Base-by-base conservation (phyloP, 2,888 invertebrate genomes). In the Lithophane leautieri region DNA sequence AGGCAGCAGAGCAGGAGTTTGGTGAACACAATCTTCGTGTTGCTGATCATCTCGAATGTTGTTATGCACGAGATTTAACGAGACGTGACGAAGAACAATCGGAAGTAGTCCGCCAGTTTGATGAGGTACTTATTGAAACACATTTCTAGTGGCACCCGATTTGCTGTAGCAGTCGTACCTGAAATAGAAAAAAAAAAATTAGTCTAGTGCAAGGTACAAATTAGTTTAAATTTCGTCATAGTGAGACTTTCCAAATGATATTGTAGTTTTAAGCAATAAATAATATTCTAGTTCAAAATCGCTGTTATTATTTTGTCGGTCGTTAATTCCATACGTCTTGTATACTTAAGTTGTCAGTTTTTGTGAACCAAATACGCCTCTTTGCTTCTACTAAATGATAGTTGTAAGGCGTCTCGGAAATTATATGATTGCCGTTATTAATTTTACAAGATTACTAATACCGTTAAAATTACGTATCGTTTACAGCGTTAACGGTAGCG, bases 41-140 rank as follows among this genome's bases (percentile, higher is more conserved):
- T 93, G 89, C 90, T 92, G 86, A 92, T 91, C 96, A 96, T 96
- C 85, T 91, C 90, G 93, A 90, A 81, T 86, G 75, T 76, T 88
- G 66, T 79, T 65, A 83, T 86, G 68, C 70, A 73, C 79, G 85
- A 73, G 81, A 71, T 76, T 89, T 93, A 94, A 93, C 92, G 91
- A 91, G 93, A 92, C 79, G 88, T 91, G 60, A 88, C 87, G 69
- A 84, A 89, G 76, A 90, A 86, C 91, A 95, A 94, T 93, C 94
- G 94, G 89, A 94, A 95, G 88, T 94, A 95, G 89, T 96, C 95
- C 79, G 95, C 95, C 80, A 95, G 89, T 85, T 94, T 95, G 81
- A 96, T 95, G 56, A 95, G 90, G 81, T 93, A 93, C 93, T 95
- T 94, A 89, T 95, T 94, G 91, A 93, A 94, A 94, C 93, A 94